phyloP scores from a whole-genome alignment of 2,797 vertebrate species.

The Enoplosus armatus region DNA sequence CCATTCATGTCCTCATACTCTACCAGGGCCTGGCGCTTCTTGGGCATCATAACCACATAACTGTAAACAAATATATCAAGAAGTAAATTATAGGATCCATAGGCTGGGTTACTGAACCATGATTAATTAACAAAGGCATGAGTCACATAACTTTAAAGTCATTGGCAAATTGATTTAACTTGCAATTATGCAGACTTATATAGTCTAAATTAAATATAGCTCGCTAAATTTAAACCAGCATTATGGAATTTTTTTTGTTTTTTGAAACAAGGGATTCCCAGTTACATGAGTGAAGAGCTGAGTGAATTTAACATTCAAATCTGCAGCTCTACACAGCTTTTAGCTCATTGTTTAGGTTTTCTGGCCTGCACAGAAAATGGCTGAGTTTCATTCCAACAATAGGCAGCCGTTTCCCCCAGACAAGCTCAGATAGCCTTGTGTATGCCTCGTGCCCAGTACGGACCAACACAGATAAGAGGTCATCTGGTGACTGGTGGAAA shows the following conservation, averaged over 20 bases:
- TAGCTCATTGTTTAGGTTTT: not conserved
- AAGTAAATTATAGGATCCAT: not conserved
- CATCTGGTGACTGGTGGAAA: not conserved
- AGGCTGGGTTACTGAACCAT: not conserved
- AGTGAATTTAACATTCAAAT: not conserved
- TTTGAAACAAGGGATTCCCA: not conserved
- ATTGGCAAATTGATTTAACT: not conserved
- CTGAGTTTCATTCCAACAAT: not conserved
- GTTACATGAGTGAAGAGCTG: not conserved
- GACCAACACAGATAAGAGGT: not conserved
- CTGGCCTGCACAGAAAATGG: not conserved
- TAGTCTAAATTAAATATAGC: no score
- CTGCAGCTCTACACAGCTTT: not conserved
- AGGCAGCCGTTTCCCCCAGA: not conserved
- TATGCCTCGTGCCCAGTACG: not conserved
- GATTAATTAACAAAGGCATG: not conserved
- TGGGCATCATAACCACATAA: conserved; percentile 98
- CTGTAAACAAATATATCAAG: conserved; percentile 71
- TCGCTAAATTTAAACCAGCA: not conserved
- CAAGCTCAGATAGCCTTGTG: not conserved
- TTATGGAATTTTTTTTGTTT: not conserved
- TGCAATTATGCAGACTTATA: not conserved
- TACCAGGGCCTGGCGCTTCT: conserved; percentile 95
- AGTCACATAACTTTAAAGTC: not conserved
- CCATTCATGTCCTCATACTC: conserved; percentile 95